phyloP scores from a whole-genome alignment of 2,113 vertebrate genomes.

The human region GRCh38 chr11:63264001-63264500 shows the following conservation, averaged over 20 bases:
- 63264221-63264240: neutral
- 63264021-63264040: neutral
- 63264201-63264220: neutral
- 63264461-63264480: neutral
- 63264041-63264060: neutral
- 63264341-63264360: neutral
- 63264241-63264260: neutral
- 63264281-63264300: neutral
- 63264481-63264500: neutral
- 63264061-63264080: neutral
- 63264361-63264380: neutral
- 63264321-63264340: neutral
- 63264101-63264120: neutral
- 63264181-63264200: too few relatives aligned
- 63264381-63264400: neutral
- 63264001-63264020: neutral
- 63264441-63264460: neutral
- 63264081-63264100: neutral
- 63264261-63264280: neutral
- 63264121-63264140: neutral
- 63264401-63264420: neutral
- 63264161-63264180: neutral
- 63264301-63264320: neutral
- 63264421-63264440: neutral
- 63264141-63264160: neutral